Conservation (phyloP, 2,113 vertebrate species). For the Condylura cristata region DNA sequence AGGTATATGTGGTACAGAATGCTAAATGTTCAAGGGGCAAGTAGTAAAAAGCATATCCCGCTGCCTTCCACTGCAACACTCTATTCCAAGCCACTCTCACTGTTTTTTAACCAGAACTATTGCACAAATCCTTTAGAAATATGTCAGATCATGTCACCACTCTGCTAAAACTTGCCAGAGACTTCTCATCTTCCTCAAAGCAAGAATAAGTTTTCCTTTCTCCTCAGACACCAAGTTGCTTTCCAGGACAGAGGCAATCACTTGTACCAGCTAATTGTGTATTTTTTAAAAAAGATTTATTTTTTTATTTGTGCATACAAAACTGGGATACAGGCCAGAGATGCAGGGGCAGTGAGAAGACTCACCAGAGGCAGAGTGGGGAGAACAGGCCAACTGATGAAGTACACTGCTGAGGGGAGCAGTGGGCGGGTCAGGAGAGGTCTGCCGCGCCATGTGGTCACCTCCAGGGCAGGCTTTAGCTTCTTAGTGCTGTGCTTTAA, state of each 20-base stretch:
- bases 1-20: background rate
- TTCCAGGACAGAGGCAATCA: background rate
- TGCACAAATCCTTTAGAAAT: background rate
- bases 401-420: no score
- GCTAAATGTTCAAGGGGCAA: background rate
- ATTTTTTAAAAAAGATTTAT: no score
- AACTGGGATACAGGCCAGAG: no score
- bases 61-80: background rate
- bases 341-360: no score
- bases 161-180: background rate
- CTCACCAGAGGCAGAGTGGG: no score
- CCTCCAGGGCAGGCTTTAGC: no score
- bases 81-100: background rate
- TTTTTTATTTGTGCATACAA: no score
- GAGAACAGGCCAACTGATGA: no score
- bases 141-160: background rate
- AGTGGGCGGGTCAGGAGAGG: no score
- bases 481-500: no score
- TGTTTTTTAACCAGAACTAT: background rate
- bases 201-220: background rate
- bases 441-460: no score
- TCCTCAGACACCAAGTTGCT: background rate
- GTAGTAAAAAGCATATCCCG: slow-evolving; percentile 1
- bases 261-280: background rate
- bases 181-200: background rate